Conservation (phyloP, 2,113 vertebrate genomes). For the Syngnathus typhle region DNA sequence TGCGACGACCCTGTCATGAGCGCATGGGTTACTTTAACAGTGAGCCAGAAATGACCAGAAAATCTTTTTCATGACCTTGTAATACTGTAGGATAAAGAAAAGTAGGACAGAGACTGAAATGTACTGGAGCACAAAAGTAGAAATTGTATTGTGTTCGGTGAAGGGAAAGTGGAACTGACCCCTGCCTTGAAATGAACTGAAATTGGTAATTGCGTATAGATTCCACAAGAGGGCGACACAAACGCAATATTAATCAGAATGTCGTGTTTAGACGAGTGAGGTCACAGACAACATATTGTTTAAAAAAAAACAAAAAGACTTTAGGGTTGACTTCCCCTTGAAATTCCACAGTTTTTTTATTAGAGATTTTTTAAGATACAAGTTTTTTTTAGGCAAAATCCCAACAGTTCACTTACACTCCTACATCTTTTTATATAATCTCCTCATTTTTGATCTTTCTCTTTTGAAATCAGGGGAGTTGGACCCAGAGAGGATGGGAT, state of each 20-base stretch:
- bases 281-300: too few species aligned
- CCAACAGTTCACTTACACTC: too few species aligned
- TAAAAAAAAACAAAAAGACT: too few species aligned
- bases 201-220: not conserved
- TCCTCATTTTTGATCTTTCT: constrained; percentile 1
- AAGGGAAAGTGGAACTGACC: not conserved
- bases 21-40: too few species aligned
- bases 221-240: too few species aligned
- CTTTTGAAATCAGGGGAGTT: constrained; percentile 76
- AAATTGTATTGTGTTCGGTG: not conserved
- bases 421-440: not conserved
- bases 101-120: not conserved
- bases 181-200: not conserved
- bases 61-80: not conserved
- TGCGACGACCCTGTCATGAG: not conserved
- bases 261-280: too few species aligned
- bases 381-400: too few species aligned
- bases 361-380: too few species aligned
- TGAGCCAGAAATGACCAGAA: not conserved
- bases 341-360: too few species aligned
- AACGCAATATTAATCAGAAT: too few species aligned
- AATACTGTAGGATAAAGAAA: not conserved
- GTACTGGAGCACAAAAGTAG: not conserved
- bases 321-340: too few species aligned
- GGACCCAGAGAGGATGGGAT: constrained; percentile 92